Evolutionary conservation across 2,888 invertebrate genomes (phyloP).

Genomic region (Gymnocheta viridis): DNA sequence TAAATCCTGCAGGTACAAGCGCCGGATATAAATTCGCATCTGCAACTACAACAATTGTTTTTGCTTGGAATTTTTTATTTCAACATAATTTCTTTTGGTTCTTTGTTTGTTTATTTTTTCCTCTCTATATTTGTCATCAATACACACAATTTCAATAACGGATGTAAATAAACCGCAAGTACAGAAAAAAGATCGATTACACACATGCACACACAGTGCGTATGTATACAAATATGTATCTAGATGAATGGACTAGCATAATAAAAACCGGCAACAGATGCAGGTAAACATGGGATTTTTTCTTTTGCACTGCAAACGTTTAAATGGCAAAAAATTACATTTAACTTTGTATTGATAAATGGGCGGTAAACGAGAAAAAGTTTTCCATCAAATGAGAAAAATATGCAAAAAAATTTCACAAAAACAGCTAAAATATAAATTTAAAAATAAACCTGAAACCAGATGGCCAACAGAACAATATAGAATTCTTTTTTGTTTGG

Average conservation of each 20-base stretch:
- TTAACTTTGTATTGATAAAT: conserved; percentile 62
- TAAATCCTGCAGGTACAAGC: conserved; percentile 62
- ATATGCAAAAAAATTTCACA: conserved; percentile 37
- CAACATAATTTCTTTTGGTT: conserved; percentile 41
- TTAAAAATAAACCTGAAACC: conserved; percentile 39
- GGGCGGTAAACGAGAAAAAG: conserved; percentile 28
- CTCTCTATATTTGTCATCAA: conserved; percentile 65
- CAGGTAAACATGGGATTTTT: conserved; percentile 58
- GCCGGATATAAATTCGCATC: conserved; percentile 78
- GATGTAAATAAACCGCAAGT: conserved; percentile 80
- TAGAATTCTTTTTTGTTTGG: conserved; percentile 13
- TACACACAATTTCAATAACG: conserved; percentile 75
- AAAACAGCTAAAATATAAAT: neutral
- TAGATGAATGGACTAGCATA: conserved; percentile 11
- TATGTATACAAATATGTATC: neutral
- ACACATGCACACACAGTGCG: neutral
- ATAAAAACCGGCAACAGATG: conserved; percentile 67
- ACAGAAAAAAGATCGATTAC: conserved; percentile 78
- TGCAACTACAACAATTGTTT: conserved; percentile 77
- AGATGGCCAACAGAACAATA: conserved; percentile 51
- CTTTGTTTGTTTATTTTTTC: neutral
- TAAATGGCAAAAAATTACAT: conserved; percentile 25
- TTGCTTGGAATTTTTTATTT: conserved; percentile 63
- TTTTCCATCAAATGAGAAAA: conserved; percentile 47
- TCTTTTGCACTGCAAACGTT: conserved; percentile 9